Base-by-base conservation (phyloP, 2,113 vertebrate genomes). In the Hemicordylus capensis region DNA sequence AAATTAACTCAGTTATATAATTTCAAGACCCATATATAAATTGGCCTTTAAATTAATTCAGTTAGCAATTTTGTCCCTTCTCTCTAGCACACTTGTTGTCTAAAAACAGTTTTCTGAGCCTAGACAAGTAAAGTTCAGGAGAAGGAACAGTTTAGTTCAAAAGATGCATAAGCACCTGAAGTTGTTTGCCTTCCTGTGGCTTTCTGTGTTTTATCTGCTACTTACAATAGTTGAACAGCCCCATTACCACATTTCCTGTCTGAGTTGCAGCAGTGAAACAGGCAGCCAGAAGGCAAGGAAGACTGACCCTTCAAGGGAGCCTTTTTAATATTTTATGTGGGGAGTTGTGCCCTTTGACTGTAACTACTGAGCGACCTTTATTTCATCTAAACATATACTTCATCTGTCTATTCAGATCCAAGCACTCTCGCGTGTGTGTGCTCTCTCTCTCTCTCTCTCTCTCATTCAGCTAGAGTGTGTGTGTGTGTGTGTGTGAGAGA, bases 171-270 rank as follows among this genome's bases (percentile, higher is more conserved):
- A 70, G 63, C 87, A 92, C 39, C 73, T 88, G 83, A 63, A 70
- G 67, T 79, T 24, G 5, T 79, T 76, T 87, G 91, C 84, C 73
- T 90, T 93, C 85, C 82, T 91, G 73, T 91, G 87, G 85, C 84
- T 84, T 91, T 63, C 76, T 79, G 31, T 39, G 24, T 31, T 37
- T 77, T 87, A 44, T 84, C 88, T 89, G 69, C 69, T 67, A 83
- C 37, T 86, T 80, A 58, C 83, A 78, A 67, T 83, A 88, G 78
- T 88, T 46, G 66, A 6, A 84, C 51, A 82, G 37, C 0, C 0
- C 58, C 42, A 39, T 91, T 89, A 76, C 51, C 6, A 0, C 54
- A 48, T n/a, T 90, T 93, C 86, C 90, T 92, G 89, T 89, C 87
- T 77, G 80, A 90, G 54, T 82, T 69, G 1, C 56, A 81, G 37